These are phyloP conservation scores for Leguminivora glycinivorella DNA, from an alignment of 1,140 invertebrate species.

Conservation along the genomic window DNA sequence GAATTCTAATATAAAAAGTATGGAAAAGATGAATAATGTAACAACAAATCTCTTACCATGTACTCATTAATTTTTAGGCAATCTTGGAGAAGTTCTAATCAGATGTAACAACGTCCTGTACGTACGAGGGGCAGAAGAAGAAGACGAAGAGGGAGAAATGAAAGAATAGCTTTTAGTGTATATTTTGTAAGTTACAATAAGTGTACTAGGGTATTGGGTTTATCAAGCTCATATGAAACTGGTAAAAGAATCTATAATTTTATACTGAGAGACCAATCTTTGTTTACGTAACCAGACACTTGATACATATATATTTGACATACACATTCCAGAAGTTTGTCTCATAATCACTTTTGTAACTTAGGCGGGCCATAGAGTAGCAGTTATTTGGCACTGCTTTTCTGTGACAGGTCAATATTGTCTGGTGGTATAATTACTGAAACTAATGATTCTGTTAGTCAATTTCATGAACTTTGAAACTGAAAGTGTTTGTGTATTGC, in stretches of 20 bases:
- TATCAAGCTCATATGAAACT: neutral
- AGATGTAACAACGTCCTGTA: conserved; percentile 99
- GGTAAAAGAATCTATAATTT: neutral
- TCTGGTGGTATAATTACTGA: too few relatives aligned
- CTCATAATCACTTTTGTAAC: too few relatives aligned
- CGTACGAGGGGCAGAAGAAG: conserved; percentile 96
- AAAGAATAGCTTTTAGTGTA: conserved; percentile 85
- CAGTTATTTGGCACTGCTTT: too few relatives aligned
- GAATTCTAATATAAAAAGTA: too few relatives aligned
- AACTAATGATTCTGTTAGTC: neutral
- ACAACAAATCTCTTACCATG: too few relatives aligned
- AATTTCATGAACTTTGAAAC: neutral
- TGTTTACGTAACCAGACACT: neutral
- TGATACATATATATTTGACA: neutral
- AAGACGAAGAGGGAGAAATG: conserved; percentile 98
- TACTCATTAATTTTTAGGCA: conserved; percentile 80
- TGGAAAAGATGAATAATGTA: too few relatives aligned
- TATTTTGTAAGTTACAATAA: conserved; percentile 30
- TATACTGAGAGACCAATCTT: neutral
- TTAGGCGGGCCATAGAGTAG: too few relatives aligned
- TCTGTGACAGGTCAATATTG: too few relatives aligned
- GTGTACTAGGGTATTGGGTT: neutral
- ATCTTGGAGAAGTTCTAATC: conserved; percentile 97
- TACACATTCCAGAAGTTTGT: neutral
- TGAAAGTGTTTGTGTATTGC: neutral